Evolutionary conservation across 2,888 invertebrate genomes (phyloP).

Genomic region (Lottia gigantea): DNA sequence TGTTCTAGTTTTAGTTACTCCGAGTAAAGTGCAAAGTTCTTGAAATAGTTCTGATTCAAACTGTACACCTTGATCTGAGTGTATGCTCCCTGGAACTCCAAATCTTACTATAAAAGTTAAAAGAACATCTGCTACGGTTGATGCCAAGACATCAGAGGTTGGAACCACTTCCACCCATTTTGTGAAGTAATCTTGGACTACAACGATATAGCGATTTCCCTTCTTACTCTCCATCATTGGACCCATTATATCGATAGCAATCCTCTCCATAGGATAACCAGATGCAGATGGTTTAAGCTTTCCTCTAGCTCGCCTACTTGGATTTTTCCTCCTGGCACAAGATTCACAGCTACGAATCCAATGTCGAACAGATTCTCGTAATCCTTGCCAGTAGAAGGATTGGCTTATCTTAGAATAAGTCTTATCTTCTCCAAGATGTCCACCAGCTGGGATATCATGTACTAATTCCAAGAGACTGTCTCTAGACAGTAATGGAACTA

Average conservation of each 20-base stretch:
- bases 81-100: conserved; percentile 5
- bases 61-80: conserved; percentile 10
- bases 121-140: conserved; percentile 4
- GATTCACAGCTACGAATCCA: not conserved
- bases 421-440: conserved; percentile 10
- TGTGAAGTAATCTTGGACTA: conserved; percentile 14
- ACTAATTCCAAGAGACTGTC: not conserved
- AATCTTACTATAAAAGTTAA: not conserved
- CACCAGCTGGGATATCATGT: not conserved
- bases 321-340: conserved; percentile 1
- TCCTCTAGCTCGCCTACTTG: not conserved
- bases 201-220: conserved; percentile 6
- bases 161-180: conserved; percentile 13
- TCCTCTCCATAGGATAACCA: conserved; percentile 12
- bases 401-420: not conserved
- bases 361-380: not conserved
- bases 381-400: not conserved
- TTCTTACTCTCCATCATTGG: not conserved
- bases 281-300: not conserved
- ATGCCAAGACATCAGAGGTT: not conserved
- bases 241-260: conserved; percentile 4
- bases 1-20: not conserved
- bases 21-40: not conserved
- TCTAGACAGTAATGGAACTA: not conserved
- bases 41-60: not conserved